Conservation (phyloP, 1,140 invertebrate species). For the Pteromalus puparum region DNA sequence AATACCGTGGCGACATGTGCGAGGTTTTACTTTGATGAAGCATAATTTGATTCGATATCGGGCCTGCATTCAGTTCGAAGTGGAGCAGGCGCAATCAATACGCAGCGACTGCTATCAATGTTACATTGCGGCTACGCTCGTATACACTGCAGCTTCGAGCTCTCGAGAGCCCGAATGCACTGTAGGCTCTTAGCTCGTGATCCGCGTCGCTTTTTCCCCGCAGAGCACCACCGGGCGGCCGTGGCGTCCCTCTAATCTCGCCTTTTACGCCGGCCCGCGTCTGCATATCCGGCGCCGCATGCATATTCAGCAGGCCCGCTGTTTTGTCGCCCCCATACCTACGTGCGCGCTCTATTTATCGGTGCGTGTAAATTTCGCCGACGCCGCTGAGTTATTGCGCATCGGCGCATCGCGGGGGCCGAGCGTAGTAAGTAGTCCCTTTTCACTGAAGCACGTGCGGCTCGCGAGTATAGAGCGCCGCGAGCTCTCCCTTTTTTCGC, state of each 20-base stretch:
- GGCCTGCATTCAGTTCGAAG: too few species aligned
- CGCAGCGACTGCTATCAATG: too few species aligned
- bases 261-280: neutral
- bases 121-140: too few species aligned
- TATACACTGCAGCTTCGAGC: too few species aligned
- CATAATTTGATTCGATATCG: too few species aligned
- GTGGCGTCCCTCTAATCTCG: constrained; percentile 1
- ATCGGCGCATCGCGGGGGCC: neutral
- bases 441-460: neutral
- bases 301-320: constrained; percentile 11
- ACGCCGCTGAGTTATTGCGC: constrained; percentile 12
- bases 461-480: neutral
- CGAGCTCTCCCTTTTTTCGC: neutral
- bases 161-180: too few species aligned
- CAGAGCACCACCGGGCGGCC: neutral
- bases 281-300: constrained; percentile 18
- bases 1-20: too few species aligned
- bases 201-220: neutral
- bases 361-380: constrained; percentile 23
- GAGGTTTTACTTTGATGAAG: too few species aligned
- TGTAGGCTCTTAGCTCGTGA: neutral
- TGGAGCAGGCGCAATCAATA: too few species aligned
- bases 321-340: neutral
- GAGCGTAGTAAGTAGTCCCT: neutral
- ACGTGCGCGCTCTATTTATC: neutral